These are phyloP conservation scores for Popillia japonica DNA, from an alignment of 1,140 invertebrate species.

Conservation along the genomic window DNA sequence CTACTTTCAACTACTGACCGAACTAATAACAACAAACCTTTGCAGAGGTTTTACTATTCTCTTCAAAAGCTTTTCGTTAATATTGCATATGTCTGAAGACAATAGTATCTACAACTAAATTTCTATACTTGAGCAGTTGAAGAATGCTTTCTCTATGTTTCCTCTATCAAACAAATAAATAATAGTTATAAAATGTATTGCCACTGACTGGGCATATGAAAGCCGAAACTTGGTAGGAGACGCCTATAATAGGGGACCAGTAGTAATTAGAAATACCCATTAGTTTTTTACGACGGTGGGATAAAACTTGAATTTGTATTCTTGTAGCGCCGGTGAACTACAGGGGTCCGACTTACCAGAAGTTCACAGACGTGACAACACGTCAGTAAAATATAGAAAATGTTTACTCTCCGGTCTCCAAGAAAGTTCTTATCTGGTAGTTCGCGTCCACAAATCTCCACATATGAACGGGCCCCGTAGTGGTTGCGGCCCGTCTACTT, in stretches of 20 bases:
- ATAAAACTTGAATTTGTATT: constrained; percentile 48
- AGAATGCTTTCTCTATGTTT: too few relatives aligned
- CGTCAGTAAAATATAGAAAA: constrained; percentile 52
- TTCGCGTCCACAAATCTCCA: constrained; percentile 34
- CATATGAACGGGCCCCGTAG: constrained; percentile 27
- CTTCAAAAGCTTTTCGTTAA: too few relatives aligned
- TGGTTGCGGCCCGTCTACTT: not conserved
- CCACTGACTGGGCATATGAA: not conserved
- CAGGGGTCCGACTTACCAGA: constrained; percentile 48
- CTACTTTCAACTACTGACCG: too few relatives aligned
- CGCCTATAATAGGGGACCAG: constrained; percentile 20
- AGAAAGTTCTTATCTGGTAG: constrained; percentile 29
- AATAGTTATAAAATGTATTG: too few relatives aligned
- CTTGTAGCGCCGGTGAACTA: constrained; percentile 44
- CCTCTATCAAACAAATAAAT: too few relatives aligned
- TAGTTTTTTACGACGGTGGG: constrained; percentile 43
- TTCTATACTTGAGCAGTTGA: too few relatives aligned
- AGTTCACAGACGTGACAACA: constrained; percentile 53
- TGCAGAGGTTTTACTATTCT: too few relatives aligned
- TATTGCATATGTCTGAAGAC: too few relatives aligned
- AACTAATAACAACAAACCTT: too few relatives aligned
- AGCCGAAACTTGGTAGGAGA: constrained; percentile 15
- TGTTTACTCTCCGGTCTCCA: constrained; percentile 36
- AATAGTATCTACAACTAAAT: too few relatives aligned
- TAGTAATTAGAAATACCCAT: constrained; percentile 50